A percentile compares a stretch with the other conserved stretches of the same genome.
Evolutionary conservation across 2,113 vertebrate genomes (phyloP).

Genomic region (Silurus meridionalis): DNA sequence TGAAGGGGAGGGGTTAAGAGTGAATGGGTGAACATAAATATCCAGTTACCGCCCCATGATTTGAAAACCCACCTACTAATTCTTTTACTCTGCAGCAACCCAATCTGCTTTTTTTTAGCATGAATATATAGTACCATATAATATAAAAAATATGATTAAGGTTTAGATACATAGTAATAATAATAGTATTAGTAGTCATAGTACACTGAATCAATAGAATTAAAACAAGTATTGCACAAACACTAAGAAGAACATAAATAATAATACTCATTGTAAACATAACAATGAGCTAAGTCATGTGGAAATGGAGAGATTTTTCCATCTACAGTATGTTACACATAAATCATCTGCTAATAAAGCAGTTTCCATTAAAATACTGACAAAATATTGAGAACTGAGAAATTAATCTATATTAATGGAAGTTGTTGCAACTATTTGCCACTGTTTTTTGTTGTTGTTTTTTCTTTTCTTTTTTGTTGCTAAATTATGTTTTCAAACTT

Average conservation of each 20-base stretch:
- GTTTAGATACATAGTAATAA: not conserved
- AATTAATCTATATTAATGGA: no score
- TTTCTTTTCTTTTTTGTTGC: no score
- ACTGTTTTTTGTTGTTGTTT: no score
- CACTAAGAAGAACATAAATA: no score
- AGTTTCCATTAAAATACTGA: no score
- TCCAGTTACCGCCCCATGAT: not conserved
- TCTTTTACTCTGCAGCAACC: constrained; percentile 1
- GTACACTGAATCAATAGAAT: not conserved
- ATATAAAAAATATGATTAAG: not conserved
- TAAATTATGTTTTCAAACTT: no score
- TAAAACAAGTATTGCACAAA: no score
- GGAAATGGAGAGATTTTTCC: not conserved
- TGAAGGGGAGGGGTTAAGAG: not conserved
- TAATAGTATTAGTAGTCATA: not conserved
- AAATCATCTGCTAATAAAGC: no score
- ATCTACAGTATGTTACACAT: no score
- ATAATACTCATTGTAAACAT: not conserved
- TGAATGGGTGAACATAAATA: constrained; percentile 21
- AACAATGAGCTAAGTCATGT: not conserved
- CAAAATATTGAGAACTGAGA: no score
- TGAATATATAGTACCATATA: not conserved
- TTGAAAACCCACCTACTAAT: constrained; percentile 10
- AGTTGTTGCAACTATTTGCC: no score
- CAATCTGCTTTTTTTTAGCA: not conserved